phyloP scores from a whole-genome alignment of 2,888 invertebrate species.

The Caenorhabditis sp. region DNA sequence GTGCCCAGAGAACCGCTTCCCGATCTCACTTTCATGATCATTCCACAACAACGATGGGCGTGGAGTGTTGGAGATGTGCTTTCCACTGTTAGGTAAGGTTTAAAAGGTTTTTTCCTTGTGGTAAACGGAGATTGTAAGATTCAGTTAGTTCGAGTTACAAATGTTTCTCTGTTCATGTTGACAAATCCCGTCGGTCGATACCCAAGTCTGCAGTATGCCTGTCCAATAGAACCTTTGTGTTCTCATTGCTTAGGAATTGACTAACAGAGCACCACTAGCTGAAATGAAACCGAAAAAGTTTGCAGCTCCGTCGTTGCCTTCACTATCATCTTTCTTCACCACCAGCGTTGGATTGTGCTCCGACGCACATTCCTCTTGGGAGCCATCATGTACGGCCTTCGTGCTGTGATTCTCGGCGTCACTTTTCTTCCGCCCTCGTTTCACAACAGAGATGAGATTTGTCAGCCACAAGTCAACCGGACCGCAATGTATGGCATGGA shows the following conservation, averaged over 20 bases:
- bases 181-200: too few species aligned
- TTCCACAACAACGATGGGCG: conserved; percentile 83
- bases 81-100: conserved; percentile 79
- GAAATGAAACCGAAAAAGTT: conserved; percentile 42
- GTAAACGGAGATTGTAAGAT: too few species aligned
- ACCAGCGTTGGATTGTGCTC: conserved; percentile 79
- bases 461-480: conserved; percentile 81
- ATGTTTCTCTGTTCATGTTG: neutral
- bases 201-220: too few species aligned
- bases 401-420: conserved; percentile 72
- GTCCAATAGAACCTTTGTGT: too few species aligned
- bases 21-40: conserved; percentile 81
- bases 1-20: conserved; percentile 79
- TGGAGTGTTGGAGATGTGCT: conserved; percentile 83
- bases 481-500: conserved; percentile 82
- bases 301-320: conserved; percentile 81
- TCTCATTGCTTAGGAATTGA: too few species aligned
- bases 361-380: conserved; percentile 81
- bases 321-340: conserved; percentile 80
- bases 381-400: conserved; percentile 78
- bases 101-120: neutral
- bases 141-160: neutral
- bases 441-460: conserved; percentile 81
- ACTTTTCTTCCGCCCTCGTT: conserved; percentile 83
- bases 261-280: too few species aligned